These are phyloP conservation scores for cattle (Bos taurus) DNA, from an alignment of 2,113 vertebrate species.

Conservation along the genomic window DNA sequence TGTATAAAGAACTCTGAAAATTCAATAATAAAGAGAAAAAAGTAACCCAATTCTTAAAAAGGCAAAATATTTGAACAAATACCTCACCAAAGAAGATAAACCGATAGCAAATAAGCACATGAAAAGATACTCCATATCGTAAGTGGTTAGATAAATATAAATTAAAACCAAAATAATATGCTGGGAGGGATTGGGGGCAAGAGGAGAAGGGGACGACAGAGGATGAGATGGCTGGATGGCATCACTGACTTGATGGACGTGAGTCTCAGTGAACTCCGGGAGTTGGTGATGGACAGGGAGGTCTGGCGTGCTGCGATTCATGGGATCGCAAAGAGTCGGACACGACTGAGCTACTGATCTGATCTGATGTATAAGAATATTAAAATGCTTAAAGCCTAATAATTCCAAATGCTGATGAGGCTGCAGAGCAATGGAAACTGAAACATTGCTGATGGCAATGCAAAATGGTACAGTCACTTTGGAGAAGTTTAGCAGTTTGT, in stretches of 20 bases:
- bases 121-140: background rate
- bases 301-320: too few relatives aligned
- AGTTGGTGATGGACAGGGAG: too few relatives aligned
- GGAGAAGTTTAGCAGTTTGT: background rate
- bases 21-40: background rate
- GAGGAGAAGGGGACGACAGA: too few relatives aligned
- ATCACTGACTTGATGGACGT: too few relatives aligned
- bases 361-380: background rate
- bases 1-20: constrained; percentile 22
- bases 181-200: too few relatives aligned
- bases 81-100: background rate
- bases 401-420: background rate
- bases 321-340: too few relatives aligned
- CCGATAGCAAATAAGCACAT: background rate
- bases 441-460: background rate
- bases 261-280: too few relatives aligned
- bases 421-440: background rate
- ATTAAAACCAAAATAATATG: background rate
- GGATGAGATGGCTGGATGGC: too few relatives aligned
- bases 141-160: background rate
- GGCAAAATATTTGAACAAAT: constrained; percentile 9
- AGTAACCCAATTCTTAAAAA: background rate
- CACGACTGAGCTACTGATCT: too few relatives aligned
- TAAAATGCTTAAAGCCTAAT: background rate
- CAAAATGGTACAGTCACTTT: background rate